A percentile compares a stretch with the other conserved stretches of the same genome.
Conservation (phyloP, 2,888 invertebrate species). For the Eulithis prunata region DNA sequence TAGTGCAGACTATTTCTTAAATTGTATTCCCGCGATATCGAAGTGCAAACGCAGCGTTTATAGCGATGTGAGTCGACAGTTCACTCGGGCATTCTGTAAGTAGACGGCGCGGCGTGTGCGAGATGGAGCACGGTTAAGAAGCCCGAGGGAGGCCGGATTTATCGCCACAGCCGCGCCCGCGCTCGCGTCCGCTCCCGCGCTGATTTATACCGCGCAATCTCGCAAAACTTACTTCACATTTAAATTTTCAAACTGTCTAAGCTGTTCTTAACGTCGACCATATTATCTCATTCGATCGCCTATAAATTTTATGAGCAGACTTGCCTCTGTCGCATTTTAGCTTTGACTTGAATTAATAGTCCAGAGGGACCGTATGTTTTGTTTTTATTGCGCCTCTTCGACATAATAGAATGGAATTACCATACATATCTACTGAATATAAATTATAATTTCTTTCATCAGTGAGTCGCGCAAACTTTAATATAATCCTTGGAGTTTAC, state of each 20-base stretch:
- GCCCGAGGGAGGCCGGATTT: conserved; percentile 81
- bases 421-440: background rate
- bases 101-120: conserved; percentile 54
- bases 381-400: conserved; percentile 51
- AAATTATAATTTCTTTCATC: conserved; percentile 42
- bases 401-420: background rate
- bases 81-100: conserved; percentile 32
- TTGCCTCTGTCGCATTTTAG: conserved; percentile 78
- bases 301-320: conserved; percentile 84
- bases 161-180: conserved; percentile 71
- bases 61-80: conserved; percentile 31
- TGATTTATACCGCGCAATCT: conserved; percentile 84
- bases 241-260: conserved; percentile 85
- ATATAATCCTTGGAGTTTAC: conserved; percentile 65
- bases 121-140: conserved; percentile 75
- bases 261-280: conserved; percentile 83
- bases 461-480: conserved; percentile 60
- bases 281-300: conserved; percentile 85
- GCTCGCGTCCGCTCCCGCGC: conserved; percentile 62
- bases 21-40: conserved; percentile 24
- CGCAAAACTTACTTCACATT: conserved; percentile 85
- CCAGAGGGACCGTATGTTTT: conserved; percentile 64
- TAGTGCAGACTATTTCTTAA: conserved; percentile 27
- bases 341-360: conserved; percentile 77
- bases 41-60: conserved; percentile 28